A percentile compares a stretch with the other conserved stretches of the same genome.
phyloP scores from a whole-genome alignment of 1,140 invertebrate species.

The Drosophila nebulosa region DNA sequence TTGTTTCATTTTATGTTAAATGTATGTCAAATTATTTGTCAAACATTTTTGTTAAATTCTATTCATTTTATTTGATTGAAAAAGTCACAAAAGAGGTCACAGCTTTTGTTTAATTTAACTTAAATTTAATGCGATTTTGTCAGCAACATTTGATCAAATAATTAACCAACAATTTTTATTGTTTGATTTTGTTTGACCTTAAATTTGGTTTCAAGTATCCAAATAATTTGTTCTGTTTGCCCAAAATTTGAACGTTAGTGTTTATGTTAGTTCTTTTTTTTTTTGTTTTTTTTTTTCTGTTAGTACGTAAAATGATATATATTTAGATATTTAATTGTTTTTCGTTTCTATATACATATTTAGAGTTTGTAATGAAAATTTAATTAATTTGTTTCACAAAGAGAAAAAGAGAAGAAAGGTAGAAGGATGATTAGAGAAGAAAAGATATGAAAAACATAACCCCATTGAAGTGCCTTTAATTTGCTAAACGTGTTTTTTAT shows the following conservation, averaged over 20 bases:
- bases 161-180: no score
- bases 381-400: conserved; percentile 70
- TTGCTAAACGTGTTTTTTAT: conserved; percentile 77
- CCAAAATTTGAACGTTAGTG: neutral
- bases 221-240: neutral
- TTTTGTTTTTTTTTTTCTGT: neutral
- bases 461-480: conserved; percentile 76
- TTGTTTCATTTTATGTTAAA: neutral
- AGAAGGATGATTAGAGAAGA: neutral
- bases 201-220: neutral
- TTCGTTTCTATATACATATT: conserved; percentile 49
- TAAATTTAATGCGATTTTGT: no score
- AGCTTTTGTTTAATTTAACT: no score
- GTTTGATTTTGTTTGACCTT: no score
- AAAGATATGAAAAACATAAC: neutral
- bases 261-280: neutral
- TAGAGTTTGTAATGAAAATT: conserved; percentile 32
- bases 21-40: neutral
- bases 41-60: neutral
- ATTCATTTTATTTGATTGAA: no score
- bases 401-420: conserved; percentile 12
- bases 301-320: neutral
- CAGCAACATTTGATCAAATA: no score
- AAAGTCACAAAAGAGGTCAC: no score
- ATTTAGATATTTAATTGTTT: conserved; percentile 30